Conservation (phyloP, 2,797 vertebrate genomes). For the Pseudotriccus pelzelni region DNA sequence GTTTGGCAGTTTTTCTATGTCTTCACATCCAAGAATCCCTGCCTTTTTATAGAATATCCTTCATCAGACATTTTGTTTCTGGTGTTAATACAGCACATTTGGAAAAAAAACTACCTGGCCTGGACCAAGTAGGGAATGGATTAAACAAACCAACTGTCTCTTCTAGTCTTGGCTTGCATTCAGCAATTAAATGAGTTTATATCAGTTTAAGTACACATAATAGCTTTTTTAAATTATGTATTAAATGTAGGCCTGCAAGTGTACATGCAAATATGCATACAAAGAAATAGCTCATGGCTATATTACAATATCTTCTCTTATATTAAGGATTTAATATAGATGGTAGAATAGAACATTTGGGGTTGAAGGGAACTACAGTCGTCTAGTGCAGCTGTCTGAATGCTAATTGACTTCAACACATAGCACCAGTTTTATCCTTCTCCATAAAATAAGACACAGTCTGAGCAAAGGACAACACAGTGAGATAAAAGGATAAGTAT, state of each 20-base stretch:
- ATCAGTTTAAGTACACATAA: background rate
- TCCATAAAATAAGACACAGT: background rate
- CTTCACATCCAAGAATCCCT: background rate
- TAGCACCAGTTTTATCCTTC: background rate
- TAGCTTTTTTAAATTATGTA: background rate
- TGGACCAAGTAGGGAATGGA: background rate
- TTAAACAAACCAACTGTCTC: background rate
- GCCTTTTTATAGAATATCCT: background rate
- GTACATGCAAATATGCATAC: background rate
- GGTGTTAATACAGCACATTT: background rate
- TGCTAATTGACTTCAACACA: background rate
- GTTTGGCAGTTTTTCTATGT: accelerated
- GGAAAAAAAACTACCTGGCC: background rate
- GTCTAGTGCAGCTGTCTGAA: background rate
- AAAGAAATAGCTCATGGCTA: background rate
- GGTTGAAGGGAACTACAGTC: background rate
- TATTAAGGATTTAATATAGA: background rate
- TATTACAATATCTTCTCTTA: background rate
- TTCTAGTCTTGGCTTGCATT: background rate
- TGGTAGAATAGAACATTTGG: background rate
- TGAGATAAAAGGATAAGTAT: background rate
- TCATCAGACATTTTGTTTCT: background rate
- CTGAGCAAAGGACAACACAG: background rate
- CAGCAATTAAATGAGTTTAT: background rate
- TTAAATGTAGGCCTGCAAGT: background rate